phyloP scores from a whole-genome alignment of 2,797 vertebrate species.

The Alca torda region DNA sequence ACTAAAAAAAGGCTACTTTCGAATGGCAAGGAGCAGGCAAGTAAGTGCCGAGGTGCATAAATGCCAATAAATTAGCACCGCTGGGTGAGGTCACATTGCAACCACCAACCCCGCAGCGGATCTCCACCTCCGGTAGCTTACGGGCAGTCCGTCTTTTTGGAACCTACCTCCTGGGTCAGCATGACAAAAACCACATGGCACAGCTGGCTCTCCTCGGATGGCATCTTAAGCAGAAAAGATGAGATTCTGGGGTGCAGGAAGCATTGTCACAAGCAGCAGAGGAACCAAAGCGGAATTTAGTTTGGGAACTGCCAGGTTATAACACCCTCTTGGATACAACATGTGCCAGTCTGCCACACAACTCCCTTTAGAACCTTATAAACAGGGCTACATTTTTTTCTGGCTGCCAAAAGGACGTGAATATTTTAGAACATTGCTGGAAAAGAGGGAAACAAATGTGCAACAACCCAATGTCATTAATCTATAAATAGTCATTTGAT shows the following conservation, averaged over 20 bases:
- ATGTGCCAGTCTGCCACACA: not conserved
- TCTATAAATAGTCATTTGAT: not conserved
- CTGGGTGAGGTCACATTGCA: not conserved
- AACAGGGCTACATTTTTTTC: not conserved
- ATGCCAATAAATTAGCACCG: not conserved
- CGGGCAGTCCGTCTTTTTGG: fast-evolving
- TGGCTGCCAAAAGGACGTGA: not conserved
- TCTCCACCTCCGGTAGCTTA: not conserved
- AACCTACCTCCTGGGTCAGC: not conserved
- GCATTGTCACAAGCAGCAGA: not conserved
- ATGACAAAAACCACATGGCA: not conserved
- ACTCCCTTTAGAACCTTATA: not conserved
- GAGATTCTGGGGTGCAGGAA: not conserved
- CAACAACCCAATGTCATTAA: not conserved
- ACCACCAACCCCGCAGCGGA: fast-evolving
- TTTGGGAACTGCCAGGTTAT: not conserved
- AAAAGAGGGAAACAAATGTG: not conserved
- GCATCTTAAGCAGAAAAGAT: not conserved
- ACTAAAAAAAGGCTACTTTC: not conserved
- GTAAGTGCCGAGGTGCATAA: not conserved
- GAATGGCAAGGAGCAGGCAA: not conserved
- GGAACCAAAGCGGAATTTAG: not conserved
- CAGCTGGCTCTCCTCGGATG: not conserved
- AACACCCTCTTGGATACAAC: not conserved
- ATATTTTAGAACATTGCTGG: not conserved